Conservation (phyloP, 2,888 invertebrate species). For the Ormia ochracea region DNA sequence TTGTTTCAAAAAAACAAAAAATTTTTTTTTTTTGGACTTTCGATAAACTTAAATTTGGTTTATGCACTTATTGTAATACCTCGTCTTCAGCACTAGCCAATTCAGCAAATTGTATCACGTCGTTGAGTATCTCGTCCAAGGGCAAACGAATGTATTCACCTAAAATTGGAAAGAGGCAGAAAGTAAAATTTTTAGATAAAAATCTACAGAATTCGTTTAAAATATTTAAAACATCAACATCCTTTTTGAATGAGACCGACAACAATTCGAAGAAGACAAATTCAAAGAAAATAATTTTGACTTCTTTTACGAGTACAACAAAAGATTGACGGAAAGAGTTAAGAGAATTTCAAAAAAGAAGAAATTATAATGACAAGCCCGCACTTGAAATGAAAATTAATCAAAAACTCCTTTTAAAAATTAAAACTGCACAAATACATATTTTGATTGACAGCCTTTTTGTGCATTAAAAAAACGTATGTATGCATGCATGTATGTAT, state of each 20-base stretch:
- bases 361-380: conserved; percentile 10
- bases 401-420: conserved; percentile 44
- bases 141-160: conserved; percentile 76
- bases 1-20: too few relatives aligned
- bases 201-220: conserved; percentile 36
- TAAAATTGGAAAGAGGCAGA: conserved; percentile 63
- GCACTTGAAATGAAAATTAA: conserved; percentile 36
- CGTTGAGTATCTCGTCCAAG: conserved; percentile 75
- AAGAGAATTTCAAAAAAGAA: conserved; percentile 25
- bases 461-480: conserved; percentile 25
- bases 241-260: conserved; percentile 47
- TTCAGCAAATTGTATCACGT: conserved; percentile 75
- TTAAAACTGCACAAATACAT: conserved; percentile 68
- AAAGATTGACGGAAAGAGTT: conserved; percentile 56
- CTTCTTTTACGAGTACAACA: conserved; percentile 44
- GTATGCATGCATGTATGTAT: too few relatives aligned
- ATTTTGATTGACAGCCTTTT: conserved; percentile 70
- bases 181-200: conserved; percentile 42
- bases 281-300: conserved; percentile 37
- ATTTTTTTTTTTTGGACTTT: too few relatives aligned
- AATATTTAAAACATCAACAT: conserved; percentile 4
- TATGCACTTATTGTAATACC: conserved; percentile 63
- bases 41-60: too few relatives aligned
- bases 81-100: conserved; percentile 69
- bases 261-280: conserved; percentile 47